These are phyloP conservation scores for Anoplolepis gracilipes DNA, from an alignment of 1,140 invertebrate species.

Conservation along the genomic window DNA sequence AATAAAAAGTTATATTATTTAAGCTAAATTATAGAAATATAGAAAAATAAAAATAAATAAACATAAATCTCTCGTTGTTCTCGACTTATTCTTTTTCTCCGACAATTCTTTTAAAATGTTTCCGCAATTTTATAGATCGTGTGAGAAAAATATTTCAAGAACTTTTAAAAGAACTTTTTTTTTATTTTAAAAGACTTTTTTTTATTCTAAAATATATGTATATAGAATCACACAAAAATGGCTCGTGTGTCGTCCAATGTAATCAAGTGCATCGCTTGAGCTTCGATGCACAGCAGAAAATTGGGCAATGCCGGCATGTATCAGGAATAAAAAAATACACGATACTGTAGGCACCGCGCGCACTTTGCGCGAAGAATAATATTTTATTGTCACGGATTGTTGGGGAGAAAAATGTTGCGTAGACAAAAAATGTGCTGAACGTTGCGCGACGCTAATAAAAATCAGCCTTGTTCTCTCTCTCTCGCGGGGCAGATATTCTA, in stretches of 20 bases:
- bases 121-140: neutral
- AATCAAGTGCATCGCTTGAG: slow-evolving; percentile 5
- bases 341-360: neutral
- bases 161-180: slow-evolving; percentile 1
- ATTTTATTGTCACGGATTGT: slow-evolving; percentile 58
- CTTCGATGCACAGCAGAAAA: slow-evolving; percentile 21
- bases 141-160: neutral
- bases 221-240: neutral
- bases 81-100: neutral
- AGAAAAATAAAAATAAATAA: neutral
- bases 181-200: slow-evolving; percentile 9
- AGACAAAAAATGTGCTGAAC: slow-evolving; percentile 48
- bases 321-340: slow-evolving; percentile 37
- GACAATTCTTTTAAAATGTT: neutral
- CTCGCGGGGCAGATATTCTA: neutral
- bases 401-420: slow-evolving; percentile 46
- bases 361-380: slow-evolving; percentile 28
- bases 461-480: slow-evolving; percentile 35
- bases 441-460: slow-evolving; percentile 52
- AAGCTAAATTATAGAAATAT: neutral
- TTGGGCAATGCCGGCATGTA: neutral
- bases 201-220: too few species aligned
- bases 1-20: neutral
- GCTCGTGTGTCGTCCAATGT: neutral
- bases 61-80: neutral